These are phyloP conservation scores for Tetragnatha montana DNA, from an alignment of 2,888 invertebrate genomes.

Conservation along the genomic window DNA sequence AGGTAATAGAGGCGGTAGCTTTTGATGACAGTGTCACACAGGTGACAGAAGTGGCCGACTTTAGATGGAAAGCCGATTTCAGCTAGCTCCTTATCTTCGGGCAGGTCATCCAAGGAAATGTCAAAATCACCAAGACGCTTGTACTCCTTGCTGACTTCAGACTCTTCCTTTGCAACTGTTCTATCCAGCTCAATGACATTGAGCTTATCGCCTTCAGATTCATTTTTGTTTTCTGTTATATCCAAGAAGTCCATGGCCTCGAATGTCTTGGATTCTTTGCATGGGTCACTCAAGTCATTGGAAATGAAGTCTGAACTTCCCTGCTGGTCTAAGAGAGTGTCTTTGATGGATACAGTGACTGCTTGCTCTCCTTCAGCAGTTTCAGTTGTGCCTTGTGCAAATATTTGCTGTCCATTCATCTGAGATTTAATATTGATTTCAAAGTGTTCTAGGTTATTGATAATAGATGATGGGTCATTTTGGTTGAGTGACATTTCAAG, in stretches of 20 bases:
- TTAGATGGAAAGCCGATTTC: conserved; percentile 71
- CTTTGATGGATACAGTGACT: conserved; percentile 64
- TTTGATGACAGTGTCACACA: conserved; percentile 72
- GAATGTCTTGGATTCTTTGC: conserved; percentile 51
- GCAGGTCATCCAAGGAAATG: conserved; percentile 63
- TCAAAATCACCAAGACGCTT: conserved; percentile 54
- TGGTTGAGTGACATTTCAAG: conserved; percentile 59
- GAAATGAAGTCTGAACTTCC: conserved; percentile 48
- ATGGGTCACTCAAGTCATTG: conserved; percentile 37
- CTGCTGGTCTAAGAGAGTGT: conserved; percentile 57
- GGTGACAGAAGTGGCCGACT: conserved; percentile 72
- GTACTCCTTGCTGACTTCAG: conserved; percentile 64
- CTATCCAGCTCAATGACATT: neutral
- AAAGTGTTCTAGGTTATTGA: conserved; percentile 64
- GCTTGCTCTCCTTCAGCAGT: conserved; percentile 64
- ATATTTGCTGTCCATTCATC: conserved; percentile 65
- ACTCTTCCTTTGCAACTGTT: conserved; percentile 21
- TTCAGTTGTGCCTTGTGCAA: conserved; percentile 62
- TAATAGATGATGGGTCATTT: conserved; percentile 57
- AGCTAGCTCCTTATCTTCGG: conserved; percentile 66
- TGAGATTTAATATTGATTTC: conserved; percentile 63
- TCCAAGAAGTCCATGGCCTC: conserved; percentile 65
- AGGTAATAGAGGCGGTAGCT: conserved; percentile 71
- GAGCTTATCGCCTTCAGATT: conserved; percentile 8
- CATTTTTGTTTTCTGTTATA: conserved; percentile 42